Percentiles rank a stretch among this genome's conserved stretches.
These are phyloP conservation scores for Molossus molossus DNA, from an alignment of 2,797 vertebrate genomes.

Conservation along the genomic window DNA sequence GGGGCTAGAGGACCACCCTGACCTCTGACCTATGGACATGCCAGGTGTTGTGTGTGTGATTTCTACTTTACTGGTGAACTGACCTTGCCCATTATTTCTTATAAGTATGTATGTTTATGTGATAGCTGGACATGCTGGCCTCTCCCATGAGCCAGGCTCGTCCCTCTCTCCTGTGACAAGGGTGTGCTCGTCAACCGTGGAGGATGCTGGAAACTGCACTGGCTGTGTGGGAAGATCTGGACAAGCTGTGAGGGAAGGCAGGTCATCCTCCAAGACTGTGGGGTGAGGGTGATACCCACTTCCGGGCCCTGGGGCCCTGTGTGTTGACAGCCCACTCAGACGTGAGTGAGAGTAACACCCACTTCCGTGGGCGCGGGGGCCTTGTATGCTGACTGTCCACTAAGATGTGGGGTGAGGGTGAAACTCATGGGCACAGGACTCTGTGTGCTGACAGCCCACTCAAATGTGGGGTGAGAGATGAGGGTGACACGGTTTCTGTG, in stretches of 20 bases:
- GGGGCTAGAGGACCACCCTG: not conserved
- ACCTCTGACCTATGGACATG: not conserved
- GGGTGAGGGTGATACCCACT: not conserved
- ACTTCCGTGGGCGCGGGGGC: accelerated
- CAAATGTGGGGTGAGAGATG: not conserved
- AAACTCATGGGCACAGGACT: not conserved
- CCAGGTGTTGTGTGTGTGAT: accelerated
- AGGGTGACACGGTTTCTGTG: not conserved
- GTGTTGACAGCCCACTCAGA: not conserved
- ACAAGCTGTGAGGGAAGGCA: no score
- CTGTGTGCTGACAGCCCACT: not conserved
- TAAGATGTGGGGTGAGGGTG: not conserved
- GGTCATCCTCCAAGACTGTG: not conserved
- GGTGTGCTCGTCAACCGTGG: accelerated
- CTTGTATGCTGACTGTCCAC: not conserved
- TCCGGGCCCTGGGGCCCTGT: not conserved
- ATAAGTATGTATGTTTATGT: accelerated
- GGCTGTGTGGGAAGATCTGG: not conserved
- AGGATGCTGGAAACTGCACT: accelerated
- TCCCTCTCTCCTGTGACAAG: not conserved
- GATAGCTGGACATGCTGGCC: accelerated
- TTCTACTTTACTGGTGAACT: not conserved
- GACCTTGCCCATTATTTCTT: not conserved
- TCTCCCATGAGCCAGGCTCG: not conserved
- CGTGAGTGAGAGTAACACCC: not conserved